A percentile compares a stretch with the other conserved stretches of the same genome.
Conservation (phyloP, 2,797 vertebrate genomes). For the Sciaenops ocellatus region DNA sequence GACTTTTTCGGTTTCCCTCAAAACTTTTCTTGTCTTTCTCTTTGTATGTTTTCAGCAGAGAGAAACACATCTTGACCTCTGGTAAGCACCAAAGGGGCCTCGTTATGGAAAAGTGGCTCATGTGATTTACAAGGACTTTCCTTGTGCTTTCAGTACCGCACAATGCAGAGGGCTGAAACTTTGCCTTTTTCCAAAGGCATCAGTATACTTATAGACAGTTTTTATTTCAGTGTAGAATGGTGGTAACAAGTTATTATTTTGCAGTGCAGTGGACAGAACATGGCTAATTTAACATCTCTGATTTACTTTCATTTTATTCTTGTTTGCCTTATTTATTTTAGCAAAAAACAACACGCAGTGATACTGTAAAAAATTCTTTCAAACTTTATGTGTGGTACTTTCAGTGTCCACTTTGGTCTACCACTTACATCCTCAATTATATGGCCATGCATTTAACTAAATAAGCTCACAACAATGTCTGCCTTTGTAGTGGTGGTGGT, state of each 20-base stretch:
- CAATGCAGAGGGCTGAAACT: conserved; percentile 24
- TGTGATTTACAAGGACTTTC: conserved; percentile 53
- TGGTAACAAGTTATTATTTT: conserved; percentile 2
- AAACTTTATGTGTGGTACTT: not conserved
- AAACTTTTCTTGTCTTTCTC: conserved; percentile 49
- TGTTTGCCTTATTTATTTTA: not conserved
- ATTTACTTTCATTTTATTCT: not conserved
- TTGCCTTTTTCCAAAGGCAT: conserved; percentile 18
- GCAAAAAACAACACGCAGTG: not conserved
- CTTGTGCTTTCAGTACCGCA: conserved; percentile 18
- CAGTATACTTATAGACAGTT: conserved; percentile 1
- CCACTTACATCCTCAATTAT: conserved; percentile 19
- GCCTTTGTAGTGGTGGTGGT: conserved; percentile 28
- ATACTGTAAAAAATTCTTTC: not conserved
- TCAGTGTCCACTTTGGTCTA: not conserved
- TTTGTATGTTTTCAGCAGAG: conserved; percentile 34
- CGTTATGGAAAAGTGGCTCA: conserved; percentile 45
- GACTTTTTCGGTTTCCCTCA: conserved; percentile 34
- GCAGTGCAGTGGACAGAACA: conserved; percentile 7
- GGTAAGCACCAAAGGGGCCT: conserved; percentile 32
- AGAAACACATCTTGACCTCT: conserved; percentile 44
- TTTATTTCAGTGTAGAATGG: conserved; percentile 3
- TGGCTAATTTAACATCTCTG: not conserved
- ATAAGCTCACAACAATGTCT: conserved; percentile 26
- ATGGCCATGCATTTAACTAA: conserved; percentile 19